Conservation (phyloP, 2,888 invertebrate species). For the Cerceris ruficornis region DNA sequence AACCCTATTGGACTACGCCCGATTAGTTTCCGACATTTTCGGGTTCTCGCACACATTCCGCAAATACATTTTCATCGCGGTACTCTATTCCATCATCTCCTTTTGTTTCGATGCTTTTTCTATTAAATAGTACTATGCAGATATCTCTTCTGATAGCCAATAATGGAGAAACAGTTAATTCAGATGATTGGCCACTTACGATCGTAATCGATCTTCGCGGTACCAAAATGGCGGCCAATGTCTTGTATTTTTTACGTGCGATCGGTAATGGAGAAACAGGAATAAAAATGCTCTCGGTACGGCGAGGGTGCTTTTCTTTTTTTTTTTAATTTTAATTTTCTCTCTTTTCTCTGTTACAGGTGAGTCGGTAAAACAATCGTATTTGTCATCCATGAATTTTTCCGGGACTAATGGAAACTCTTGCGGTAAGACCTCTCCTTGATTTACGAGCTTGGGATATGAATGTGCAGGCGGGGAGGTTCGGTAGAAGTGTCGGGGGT, state of each 20-base stretch:
- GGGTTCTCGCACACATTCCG: too few relatives aligned
- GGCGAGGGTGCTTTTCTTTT: neutral
- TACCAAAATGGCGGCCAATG: too few relatives aligned
- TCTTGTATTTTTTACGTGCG: neutral
- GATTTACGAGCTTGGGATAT: slow-evolving; percentile 68
- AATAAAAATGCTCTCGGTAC: neutral
- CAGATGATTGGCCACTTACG: neutral
- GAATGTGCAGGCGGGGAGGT: slow-evolving; percentile 64
- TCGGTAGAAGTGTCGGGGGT: slow-evolving; percentile 64
- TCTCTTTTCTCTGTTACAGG: slow-evolving; percentile 64
- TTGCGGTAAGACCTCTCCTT: slow-evolving; percentile 67
- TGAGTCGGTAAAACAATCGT: slow-evolving; percentile 68
- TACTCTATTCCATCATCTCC: too few relatives aligned
- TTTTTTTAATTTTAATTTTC: slow-evolving; percentile 29
- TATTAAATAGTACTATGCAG: too few relatives aligned
- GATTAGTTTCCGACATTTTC: too few relatives aligned
- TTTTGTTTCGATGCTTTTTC: too few relatives aligned
- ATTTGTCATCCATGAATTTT: slow-evolving; percentile 69
- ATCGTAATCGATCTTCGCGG: neutral
- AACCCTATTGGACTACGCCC: too few relatives aligned
- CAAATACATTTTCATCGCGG: too few relatives aligned
- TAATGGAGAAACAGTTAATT: too few relatives aligned
- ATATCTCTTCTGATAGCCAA: too few relatives aligned
- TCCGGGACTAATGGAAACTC: slow-evolving; percentile 69
- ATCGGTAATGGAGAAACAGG: neutral